These are phyloP conservation scores for Molanna angustata DNA, from an alignment of 2,888 invertebrate species.

Conservation along the genomic window DNA sequence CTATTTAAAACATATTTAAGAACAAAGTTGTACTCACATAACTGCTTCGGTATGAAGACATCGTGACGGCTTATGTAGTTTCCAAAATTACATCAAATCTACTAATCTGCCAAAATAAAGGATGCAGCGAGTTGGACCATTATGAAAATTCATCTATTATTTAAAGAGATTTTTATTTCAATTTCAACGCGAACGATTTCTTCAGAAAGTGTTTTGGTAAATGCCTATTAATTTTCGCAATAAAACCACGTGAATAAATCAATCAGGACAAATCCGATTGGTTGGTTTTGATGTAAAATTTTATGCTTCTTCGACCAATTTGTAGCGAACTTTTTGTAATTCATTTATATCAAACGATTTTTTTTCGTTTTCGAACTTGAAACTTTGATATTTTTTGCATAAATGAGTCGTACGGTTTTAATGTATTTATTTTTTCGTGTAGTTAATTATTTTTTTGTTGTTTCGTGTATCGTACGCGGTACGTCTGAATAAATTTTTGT, in stretches of 20 bases:
- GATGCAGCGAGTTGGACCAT: conserved; percentile 1
- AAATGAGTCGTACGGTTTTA: too few relatives aligned
- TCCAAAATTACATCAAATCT: conserved; percentile 10
- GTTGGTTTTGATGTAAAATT: conserved; percentile 4
- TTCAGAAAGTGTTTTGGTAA: too few relatives aligned
- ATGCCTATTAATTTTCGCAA: too few relatives aligned
- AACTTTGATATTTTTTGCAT: too few relatives aligned
- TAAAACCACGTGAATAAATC: too few relatives aligned
- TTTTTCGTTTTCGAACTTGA: too few relatives aligned
- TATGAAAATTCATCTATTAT: background rate
- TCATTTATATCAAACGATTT: too few relatives aligned
- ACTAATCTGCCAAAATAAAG: background rate
- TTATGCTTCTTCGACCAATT: conserved; percentile 6
- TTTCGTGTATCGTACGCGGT: conserved; percentile 11
- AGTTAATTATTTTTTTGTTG: too few relatives aligned
- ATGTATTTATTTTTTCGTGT: too few relatives aligned
- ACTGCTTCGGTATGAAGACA: conserved; percentile 18
- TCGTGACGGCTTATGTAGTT: conserved; percentile 3
- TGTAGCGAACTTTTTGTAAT: background rate
- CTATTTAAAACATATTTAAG: background rate
- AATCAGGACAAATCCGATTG: background rate
- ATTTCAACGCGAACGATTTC: background rate
- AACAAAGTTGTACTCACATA: conserved; percentile 13
- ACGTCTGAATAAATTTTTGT: background rate
- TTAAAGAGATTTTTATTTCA: background rate